Evolutionary conservation across 2,113 vertebrate species (phyloP), one percentile per base, ranked within the genome.

Genomic region (Nicator chloris): DNA sequence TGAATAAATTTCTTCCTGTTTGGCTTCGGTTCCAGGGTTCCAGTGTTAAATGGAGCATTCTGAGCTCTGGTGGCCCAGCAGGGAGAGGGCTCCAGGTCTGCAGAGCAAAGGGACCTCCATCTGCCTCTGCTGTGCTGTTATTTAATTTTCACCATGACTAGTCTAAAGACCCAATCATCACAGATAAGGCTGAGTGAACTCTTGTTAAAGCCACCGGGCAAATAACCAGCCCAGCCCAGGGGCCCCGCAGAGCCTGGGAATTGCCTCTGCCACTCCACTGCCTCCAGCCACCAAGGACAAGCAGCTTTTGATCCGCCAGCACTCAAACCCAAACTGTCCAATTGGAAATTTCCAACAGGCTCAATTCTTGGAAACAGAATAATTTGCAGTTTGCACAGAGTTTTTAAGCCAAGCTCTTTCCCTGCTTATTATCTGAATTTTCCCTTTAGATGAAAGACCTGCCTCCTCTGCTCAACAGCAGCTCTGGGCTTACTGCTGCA

Each of bases 1-100:
- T 54, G 82, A 95, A 95, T 94, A 81, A 77, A 91, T 92, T 91
- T 65, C 64, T 94, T 94, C 86, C 91, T 47, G 31, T 92, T 90
- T 90, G 89, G 83, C 88, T 73, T 19, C 2, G 0, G 50, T 57
- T 87, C n/a, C n/a, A n/a, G n/a, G n/a, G n/a, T n/a, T n/a, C 42
- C 79, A 88, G 82, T 9, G 70, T 42, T 78, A 83, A 96, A 93
- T 42, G 69, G 81, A 20, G 50, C 66, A 37, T 82, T 54, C 30
- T 27, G 70, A 30, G 90, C 86, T 56, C 77, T 20, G 33, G 59
- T 50, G 72, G 63, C 79, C 45, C 83, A 47, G 82, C 71, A 23
- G 91, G 86, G 53, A 76, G 57, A 69, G 86, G 14, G 44, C 27
- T 80, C 37, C 56, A 47, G 44, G 68, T 76, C 72, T 76, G 82